Evolutionary conservation across 2,797 vertebrate genomes (phyloP).

Genomic region (Nyctibius grandis): DNA sequence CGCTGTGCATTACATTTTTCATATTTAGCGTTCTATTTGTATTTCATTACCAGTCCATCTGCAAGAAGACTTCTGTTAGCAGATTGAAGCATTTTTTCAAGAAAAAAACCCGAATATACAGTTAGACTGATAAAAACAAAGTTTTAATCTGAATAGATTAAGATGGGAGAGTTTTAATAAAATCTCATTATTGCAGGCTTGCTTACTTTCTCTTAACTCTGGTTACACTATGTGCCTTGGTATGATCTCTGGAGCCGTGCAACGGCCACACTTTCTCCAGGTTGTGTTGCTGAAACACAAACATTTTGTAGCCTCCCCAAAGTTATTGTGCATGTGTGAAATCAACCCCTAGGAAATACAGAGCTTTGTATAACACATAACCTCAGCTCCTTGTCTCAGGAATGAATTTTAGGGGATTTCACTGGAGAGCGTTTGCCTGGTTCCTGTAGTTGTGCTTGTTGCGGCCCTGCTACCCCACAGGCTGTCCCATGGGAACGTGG

Average conservation of each 20-base stretch:
- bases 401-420: background rate
- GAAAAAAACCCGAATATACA: background rate
- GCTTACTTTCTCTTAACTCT: background rate
- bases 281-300: background rate
- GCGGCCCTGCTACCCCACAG: background rate
- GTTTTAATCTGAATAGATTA: background rate
- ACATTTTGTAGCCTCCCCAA: background rate
- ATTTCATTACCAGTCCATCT: constrained; percentile 50
- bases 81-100: background rate
- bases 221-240: background rate
- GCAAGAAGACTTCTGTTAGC: background rate
- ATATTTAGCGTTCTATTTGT: background rate
- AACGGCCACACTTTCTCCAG: background rate
- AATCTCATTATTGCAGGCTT: background rate
- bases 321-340: background rate
- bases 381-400: background rate
- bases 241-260: background rate
- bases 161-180: background rate
- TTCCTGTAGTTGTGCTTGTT: background rate
- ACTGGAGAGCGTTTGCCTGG: fast-evolving
- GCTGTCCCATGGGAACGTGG: background rate
- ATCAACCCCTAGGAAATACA: background rate
- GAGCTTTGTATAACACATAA: fast-evolving
- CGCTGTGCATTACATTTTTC: background rate
- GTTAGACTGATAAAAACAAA: background rate